Percentiles rank a stretch among this genome's conserved stretches.
phyloP scores from a whole-genome alignment of 2,888 invertebrate species.

The Cenopis cana region DNA sequence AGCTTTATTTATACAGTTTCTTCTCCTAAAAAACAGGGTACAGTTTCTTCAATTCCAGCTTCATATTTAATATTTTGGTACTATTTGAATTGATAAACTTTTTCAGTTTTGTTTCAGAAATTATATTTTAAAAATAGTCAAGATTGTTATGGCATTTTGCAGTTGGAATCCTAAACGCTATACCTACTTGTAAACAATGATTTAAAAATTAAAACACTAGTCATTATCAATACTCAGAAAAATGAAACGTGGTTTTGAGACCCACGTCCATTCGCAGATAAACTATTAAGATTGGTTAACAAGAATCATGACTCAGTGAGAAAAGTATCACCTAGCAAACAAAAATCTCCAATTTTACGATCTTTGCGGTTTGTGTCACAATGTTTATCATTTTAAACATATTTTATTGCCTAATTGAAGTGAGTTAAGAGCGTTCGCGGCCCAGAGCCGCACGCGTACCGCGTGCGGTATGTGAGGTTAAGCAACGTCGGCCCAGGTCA shows the following conservation, averaged over 20 bases:
- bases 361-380: constrained; percentile 60
- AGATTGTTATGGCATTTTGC: no score
- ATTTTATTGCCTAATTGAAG: constrained; percentile 58
- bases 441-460: no score
- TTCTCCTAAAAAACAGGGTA: no score
- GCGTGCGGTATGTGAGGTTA: no score
- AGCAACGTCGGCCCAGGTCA: no score
- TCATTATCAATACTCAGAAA: constrained; percentile 23
- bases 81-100: no score
- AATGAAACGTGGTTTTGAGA: neutral
- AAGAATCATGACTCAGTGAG: constrained; percentile 44
- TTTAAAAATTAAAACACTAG: neutral
- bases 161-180: neutral
- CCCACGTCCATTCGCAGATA: constrained; percentile 16
- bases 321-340: constrained; percentile 43
- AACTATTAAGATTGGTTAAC: constrained; percentile 9
- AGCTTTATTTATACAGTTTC: no score
- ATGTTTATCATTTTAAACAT: constrained; percentile 61
- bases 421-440: constrained; percentile 5
- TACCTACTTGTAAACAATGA: neutral
- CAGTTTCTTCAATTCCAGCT: no score
- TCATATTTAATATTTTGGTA: no score
- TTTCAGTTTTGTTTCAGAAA: no score
- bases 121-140: no score
- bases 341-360: constrained; percentile 66